phyloP scores from a whole-genome alignment of 64 coral and sea anemone species.

The Montipora foliosa region DNA sequence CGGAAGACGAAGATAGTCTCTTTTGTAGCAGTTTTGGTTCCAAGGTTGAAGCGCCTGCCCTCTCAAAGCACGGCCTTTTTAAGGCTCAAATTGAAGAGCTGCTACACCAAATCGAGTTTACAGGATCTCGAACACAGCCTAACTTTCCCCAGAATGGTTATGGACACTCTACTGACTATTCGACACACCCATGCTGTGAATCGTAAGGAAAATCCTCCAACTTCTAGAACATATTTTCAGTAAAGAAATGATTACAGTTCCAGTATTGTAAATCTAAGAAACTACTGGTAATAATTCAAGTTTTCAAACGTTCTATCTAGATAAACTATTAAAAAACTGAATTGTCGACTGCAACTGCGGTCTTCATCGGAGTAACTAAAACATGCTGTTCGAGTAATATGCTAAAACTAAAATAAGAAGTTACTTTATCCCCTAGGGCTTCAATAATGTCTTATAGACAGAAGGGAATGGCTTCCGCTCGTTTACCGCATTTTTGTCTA shows the following conservation, averaged over 20 bases:
- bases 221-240: slow-evolving; percentile 25
- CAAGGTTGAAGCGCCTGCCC: slow-evolving; percentile 4
- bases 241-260: neutral
- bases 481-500: no score
- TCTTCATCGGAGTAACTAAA: no score
- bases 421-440: no score
- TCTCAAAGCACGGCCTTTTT: slow-evolving; percentile 3
- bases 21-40: slow-evolving; percentile 25
- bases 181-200: neutral
- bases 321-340: no score
- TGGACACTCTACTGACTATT: slow-evolving; percentile 8
- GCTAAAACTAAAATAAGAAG: no score
- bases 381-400: no score
- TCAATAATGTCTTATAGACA: no score
- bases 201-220: neutral
- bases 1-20: neutral
- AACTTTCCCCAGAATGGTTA: neutral
- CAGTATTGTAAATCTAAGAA: no score
- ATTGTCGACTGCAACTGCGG: no score
- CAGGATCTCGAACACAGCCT: neutral
- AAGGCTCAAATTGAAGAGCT: slow-evolving; percentile 24
- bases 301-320: no score
- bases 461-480: no score
- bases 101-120: slow-evolving; percentile 17
- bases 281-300: neutral